Base-by-base conservation (phyloP, 2,888 invertebrate genomes). In the Theodoxus fluviatilis region DNA sequence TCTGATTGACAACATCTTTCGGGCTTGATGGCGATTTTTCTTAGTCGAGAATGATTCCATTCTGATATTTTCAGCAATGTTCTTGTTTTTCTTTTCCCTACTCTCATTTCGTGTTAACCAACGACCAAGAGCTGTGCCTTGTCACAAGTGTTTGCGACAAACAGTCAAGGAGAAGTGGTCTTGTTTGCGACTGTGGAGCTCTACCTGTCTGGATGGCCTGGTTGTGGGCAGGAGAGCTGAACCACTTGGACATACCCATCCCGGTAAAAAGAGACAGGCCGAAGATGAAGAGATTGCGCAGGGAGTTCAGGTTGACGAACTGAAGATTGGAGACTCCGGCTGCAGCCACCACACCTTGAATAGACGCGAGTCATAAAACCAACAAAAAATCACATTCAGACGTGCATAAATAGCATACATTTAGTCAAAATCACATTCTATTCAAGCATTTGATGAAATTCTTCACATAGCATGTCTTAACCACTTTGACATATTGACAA, bases 211-310 rank as follows among this genome's bases (percentile, higher is more conserved):
- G 64, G 7, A 84, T 78, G 33, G 70, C 73, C 12, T 67, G 64
- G 12, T 73, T 43, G 35, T 73, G 61, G 2, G 68, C 40, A 3
- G 55, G 68, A n/a, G n/a, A n/a, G n/a, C n/a, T n/a, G 12, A 86
- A 71, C 83, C 83, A 86, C 12, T 74, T 69, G 0, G 86, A 86
- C 43, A 88, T 76, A 65, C 85, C 90, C 88, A 95, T 86, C 2
- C 95, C 95, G 81, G 94, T 92, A 88, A 95, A 94, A 73, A 95
- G 89, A 2, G 95, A 94, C 80, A 95, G 91, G 25, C 96, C 96
- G 40, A 96, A 90, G 76, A 96, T 93, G 86, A 95, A 95, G 57
- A 96, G 90, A 88, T 96, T 96, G 68, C 96, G 89, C 0, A 94
- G 91, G 35, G 94, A 94, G 84, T 94, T 92, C 75, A 96, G 88